Base-by-base conservation (phyloP, 2,888 invertebrate species). In the Euplagia quadripunctaria region DNA sequence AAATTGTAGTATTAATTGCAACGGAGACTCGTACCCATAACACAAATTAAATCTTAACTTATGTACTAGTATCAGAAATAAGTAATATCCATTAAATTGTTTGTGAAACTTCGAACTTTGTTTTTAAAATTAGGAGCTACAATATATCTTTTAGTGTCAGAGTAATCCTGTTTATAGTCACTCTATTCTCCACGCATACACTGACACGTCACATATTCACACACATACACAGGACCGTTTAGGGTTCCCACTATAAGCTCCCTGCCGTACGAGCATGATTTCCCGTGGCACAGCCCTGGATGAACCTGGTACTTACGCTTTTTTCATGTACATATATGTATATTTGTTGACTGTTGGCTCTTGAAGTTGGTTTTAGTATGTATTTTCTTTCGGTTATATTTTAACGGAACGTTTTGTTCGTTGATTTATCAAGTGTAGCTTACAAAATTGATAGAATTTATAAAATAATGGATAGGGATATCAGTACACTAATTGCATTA, bases 271-370 rank as follows among this genome's bases (percentile, higher is more conserved):
- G 72, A 79, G 79, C 85, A 89, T 93, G 93, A 93, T 93, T 93
- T 93, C 93, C 93, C 93, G 92, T 92, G 93, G 90, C 88, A 85
- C 84, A 87, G 78, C 87, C 88, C 85, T 90, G 85, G 84, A 85
- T 84, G 83, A 83, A 83, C 77, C 81, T 78, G 79, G 81, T 84
- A 79, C 85, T 86, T 86, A 86, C 85, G 86, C 83, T 85, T 86
- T 86, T 87, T 87, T 84, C 83, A 79, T 85, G 79, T 81, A 81
- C 31, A 31, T 31, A 31, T 31, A 2, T 31, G 31, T 75, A 75
- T 77, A 69, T 76, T 71, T 79, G 70, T 79, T 76, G 77, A 73
- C 64, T 80, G 68, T 64, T 67, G 55, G 49, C 58, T 72, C 31
- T 64, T 70, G 68, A 68, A 70, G 31, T 65, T 72, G 41, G 42